Percentiles rank a stretch among this genome's conserved stretches.
Evolutionary conservation across 2,797 vertebrate genomes (phyloP).

Genomic region (Tokudaia muenninki): DNA sequence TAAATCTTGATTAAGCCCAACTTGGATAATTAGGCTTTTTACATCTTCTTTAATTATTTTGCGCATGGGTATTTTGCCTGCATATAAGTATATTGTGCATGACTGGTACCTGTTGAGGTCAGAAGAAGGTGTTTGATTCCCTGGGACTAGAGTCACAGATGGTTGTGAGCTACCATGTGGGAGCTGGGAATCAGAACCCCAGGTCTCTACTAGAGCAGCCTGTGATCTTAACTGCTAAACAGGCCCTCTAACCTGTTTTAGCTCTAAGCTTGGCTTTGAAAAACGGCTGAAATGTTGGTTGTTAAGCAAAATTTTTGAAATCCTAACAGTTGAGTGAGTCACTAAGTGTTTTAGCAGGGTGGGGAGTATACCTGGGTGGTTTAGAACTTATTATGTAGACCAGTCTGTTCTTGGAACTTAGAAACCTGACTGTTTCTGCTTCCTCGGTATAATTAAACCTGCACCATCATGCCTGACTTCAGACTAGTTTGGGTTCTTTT

Average conservation of each 20-base stretch:
- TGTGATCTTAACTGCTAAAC: not conserved
- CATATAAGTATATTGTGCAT: not conserved
- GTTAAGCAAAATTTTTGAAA: conserved; percentile 25
- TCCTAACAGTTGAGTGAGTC: not conserved
- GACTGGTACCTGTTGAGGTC: not conserved
- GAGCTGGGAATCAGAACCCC: not conserved
- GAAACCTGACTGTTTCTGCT: not conserved
- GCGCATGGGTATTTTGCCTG: not conserved
- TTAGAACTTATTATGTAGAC: not conserved
- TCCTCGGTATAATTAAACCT: not conserved
- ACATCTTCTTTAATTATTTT: not conserved
- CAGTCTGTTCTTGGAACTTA: not conserved
- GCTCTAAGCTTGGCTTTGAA: conserved; percentile 27
- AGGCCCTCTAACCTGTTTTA: not conserved
- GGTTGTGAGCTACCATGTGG: not conserved
- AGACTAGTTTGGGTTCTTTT: not conserved
- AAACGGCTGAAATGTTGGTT: conserved; percentile 18
- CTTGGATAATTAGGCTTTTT: not conserved
- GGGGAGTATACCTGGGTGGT: not conserved
- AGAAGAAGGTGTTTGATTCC: not conserved
- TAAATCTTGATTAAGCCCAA: conserved; percentile 36
- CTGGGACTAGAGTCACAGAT: not conserved
- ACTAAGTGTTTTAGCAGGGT: not conserved
- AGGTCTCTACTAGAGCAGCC: not conserved
- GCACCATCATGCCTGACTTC: not conserved